These are phyloP conservation scores for Danio albolineatus DNA, from an alignment of 2,797 vertebrate genomes.

Conservation along the genomic window DNA sequence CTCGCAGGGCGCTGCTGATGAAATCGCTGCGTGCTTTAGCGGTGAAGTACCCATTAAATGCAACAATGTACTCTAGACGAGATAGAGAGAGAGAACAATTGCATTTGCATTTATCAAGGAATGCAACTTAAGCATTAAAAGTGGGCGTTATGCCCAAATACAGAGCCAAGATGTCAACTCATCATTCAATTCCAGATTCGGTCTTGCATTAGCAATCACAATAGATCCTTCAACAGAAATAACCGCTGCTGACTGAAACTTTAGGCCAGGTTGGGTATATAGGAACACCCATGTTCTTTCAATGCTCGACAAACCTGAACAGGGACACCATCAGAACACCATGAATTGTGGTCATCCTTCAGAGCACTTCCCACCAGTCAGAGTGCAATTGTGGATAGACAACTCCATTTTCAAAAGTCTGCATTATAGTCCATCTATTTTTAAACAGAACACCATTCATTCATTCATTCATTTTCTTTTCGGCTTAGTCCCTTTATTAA, in stretches of 20 bases:
- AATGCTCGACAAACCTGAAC: conserved; percentile 7
- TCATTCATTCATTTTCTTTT: no score
- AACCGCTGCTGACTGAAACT: background rate
- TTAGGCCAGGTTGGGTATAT: background rate
- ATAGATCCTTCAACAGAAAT: conserved; percentile 29
- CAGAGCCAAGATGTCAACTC: background rate
- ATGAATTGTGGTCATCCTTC: background rate
- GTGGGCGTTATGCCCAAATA: background rate
- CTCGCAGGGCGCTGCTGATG: conserved; percentile 91
- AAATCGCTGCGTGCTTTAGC: conserved; percentile 94
- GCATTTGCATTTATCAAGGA: background rate
- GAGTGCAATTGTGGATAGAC: no score
- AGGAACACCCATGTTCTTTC: conserved; percentile 29
- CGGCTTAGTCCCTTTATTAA: no score
- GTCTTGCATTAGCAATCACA: background rate
- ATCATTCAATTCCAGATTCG: conserved; percentile 6
- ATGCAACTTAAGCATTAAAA: background rate
- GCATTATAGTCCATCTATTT: no score
- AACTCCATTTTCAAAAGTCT: no score
- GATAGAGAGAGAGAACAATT: background rate
- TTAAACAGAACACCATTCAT: no score
- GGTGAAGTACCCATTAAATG: conserved; percentile 96
- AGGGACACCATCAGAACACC: background rate
- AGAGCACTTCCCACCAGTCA: background rate
- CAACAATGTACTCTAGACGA: conserved; percentile 92